These are phyloP conservation scores for Caenorhabditis sinica DNA, from an alignment of 2,888 invertebrate genomes.

Conservation along the genomic window DNA sequence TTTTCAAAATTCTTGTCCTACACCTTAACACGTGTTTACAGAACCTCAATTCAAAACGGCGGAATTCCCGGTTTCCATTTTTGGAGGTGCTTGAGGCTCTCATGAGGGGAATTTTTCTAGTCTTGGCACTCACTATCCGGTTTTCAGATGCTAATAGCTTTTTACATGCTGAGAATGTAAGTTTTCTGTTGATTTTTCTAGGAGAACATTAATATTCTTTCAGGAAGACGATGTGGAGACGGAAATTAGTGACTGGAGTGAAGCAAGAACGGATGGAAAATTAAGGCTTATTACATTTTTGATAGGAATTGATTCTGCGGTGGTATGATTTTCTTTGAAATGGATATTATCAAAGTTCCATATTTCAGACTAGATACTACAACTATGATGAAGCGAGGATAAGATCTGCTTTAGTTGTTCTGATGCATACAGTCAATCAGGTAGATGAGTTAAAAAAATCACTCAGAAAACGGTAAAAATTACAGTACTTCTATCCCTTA, in stretches of 20 bases:
- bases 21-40: conserved; percentile 6
- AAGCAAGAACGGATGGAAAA: conserved; percentile 56
- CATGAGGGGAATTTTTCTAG: conserved; percentile 47
- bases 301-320: conserved; percentile 67
- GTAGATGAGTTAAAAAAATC: conserved; percentile 45
- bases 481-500: conserved; percentile 72
- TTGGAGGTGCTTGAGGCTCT: conserved; percentile 14
- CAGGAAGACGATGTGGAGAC: conserved; percentile 63
- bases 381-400: conserved; percentile 66
- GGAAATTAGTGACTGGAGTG: conserved; percentile 69
- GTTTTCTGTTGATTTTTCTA: conserved; percentile 5
- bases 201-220: background rate
- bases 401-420: conserved; percentile 55
- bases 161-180: conserved; percentile 55
- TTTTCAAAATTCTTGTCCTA: background rate
- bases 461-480: background rate
- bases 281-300: conserved; percentile 63
- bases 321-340: conserved; percentile 52
- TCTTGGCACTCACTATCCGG: conserved; percentile 14
- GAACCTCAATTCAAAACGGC: conserved; percentile 51
- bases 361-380: conserved; percentile 66
- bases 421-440: conserved; percentile 72
- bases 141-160: conserved; percentile 36
- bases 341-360: background rate
- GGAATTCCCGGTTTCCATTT: conserved; percentile 36